Base-by-base conservation (phyloP, 2,888 invertebrate species). In the Nomada lathburiana region DNA sequence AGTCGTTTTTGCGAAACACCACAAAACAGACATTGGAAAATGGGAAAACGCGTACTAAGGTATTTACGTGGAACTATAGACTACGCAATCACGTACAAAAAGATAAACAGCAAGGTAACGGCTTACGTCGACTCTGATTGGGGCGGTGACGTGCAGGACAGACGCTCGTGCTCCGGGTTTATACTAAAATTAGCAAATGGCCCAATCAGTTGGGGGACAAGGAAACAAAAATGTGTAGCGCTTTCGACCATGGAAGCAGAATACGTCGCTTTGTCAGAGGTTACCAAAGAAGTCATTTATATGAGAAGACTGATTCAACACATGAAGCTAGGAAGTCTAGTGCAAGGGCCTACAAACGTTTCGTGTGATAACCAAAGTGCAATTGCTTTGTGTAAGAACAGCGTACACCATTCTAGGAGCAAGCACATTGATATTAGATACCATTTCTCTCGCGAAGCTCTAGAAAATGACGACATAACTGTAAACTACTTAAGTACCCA, bases 51-150 rank as follows among this genome's bases (percentile, higher is more conserved):
- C 0, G 71, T 76, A 20, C 29, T 80, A 2, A 47, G 67, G 20
- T 75, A 75, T 60, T 29, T 80, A 11, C 50, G 53, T n/a, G 75
- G 68, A 16, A 76, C 80, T 5, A n/a, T 13, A 4, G 44, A 76
- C 59, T 76, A 67, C 26, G 36, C 44, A 13, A 62, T 80, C 10
- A 55, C 42, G 0, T 71, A 67, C 11, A 55, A 26, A 20, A 69
- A 64, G 16, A 47, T 7, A 5, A 20, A 70, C 10, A n/a, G 50
- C 0, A 7, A 52, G 36, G 42, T 72, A 44, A 10, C 11, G n/a
- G 72, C 60, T 20, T 78, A 78, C 42, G 62, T 47, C 23, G 69
- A 79, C 53, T 74, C 79, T 1, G 70, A 80, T 55, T 75, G 71
- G 65, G 71, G n/a, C 20, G 71, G 70, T 16, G 59, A 79, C n/a